Percentiles rank a stretch among this genome's conserved stretches.
Evolutionary conservation across 2,113 vertebrate species (phyloP).

Genomic region (Oncorhynchus masou): DNA sequence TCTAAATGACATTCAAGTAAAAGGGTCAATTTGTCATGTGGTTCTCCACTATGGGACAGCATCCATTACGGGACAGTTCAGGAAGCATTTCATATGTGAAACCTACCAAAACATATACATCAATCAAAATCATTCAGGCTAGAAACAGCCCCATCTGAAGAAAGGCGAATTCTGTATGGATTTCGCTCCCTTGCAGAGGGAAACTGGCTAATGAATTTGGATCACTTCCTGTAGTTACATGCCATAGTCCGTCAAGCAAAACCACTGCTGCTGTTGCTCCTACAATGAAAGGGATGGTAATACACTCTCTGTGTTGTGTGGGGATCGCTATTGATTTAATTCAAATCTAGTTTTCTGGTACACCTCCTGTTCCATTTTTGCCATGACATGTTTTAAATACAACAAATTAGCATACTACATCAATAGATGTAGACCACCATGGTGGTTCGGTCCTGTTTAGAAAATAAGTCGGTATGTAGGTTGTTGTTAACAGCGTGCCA

Average conservation of each 20-base stretch:
- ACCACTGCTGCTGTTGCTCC: slow-evolving; percentile 12
- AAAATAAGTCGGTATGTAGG: no score
- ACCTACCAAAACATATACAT: slow-evolving; percentile 42
- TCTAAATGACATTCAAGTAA: slow-evolving; percentile 11
- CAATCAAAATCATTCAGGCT: slow-evolving; percentile 47
- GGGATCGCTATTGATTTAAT: slow-evolving; percentile 34
- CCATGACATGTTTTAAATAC: no score
- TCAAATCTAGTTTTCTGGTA: slow-evolving; percentile 9
- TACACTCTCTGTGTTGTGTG: slow-evolving; percentile 5
- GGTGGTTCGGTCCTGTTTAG: no score
- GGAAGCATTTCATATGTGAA: slow-evolving; percentile 31
- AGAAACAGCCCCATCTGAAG: slow-evolving; percentile 19
- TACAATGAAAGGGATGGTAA: background rate
- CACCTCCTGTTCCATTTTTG: background rate
- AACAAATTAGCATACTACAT: no score
- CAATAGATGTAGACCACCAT: no score
- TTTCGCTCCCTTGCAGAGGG: slow-evolving; percentile 42
- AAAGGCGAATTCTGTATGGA: slow-evolving; percentile 56
- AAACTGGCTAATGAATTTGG: slow-evolving; percentile 60
- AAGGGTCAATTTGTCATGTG: slow-evolving; percentile 5
- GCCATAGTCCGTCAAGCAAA: slow-evolving; percentile 36
- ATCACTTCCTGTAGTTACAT: slow-evolving; percentile 52
- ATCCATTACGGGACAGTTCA: no score
- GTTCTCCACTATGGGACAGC: slow-evolving; percentile 5
- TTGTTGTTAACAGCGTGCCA: no score